These are phyloP conservation scores for Micrasema minimum DNA, from an alignment of 1,140 invertebrate genomes.

Conservation along the genomic window DNA sequence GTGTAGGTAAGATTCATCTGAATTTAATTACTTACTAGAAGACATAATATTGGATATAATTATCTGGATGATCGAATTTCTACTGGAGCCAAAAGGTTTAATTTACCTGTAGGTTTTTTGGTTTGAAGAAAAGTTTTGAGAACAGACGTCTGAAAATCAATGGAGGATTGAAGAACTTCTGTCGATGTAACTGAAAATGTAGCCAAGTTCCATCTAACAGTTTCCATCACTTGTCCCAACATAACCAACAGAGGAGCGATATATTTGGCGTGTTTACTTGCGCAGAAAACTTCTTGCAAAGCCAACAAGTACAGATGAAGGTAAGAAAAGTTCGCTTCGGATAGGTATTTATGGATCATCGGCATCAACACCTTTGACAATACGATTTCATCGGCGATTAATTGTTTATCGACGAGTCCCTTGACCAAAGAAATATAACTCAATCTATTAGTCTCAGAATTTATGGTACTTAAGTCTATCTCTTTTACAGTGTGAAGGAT, in stretches of 20 bases:
- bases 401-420: conserved; percentile 34
- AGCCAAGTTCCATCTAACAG: conserved; percentile 39
- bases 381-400: conserved; percentile 26
- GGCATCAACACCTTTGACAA: conserved; percentile 35
- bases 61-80: no score
- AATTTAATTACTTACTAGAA: no score
- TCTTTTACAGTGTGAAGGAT: conserved; percentile 34
- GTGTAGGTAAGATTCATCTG: no score
- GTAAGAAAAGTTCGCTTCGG: conserved; percentile 1
- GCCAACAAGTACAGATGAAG: conserved; percentile 31
- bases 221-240: conserved; percentile 44
- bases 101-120: conserved; percentile 37
- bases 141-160: conserved; percentile 24
- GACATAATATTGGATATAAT: no score
- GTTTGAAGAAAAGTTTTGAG: conserved; percentile 22
- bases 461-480: conserved; percentile 17
- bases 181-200: conserved; percentile 19
- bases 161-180: conserved; percentile 33
- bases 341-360: conserved; percentile 24
- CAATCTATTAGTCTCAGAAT: conserved; percentile 18
- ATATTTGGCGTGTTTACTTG: not conserved
- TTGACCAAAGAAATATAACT: conserved; percentile 43
- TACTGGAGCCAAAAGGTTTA: no score
- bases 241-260: conserved; percentile 37
- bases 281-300: conserved; percentile 31